Evolutionary conservation across 2,113 vertebrate genomes (phyloP).

Genomic region (Pangasianodon gigas): DNA sequence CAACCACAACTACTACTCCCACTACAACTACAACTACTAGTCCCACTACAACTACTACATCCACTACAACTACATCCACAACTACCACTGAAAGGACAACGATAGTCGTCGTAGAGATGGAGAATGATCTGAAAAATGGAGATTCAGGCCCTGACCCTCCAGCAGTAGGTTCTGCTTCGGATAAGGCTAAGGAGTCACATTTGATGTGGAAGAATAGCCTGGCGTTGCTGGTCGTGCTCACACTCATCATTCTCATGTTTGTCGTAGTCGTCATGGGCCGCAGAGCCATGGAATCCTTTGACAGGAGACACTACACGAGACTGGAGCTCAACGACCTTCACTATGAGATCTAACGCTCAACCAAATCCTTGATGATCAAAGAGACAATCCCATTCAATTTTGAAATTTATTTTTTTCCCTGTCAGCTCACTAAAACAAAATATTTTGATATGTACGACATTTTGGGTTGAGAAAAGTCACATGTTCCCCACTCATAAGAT

Average conservation of each 20-base stretch:
- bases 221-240: conserved; percentile 70
- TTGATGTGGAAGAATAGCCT: conserved; percentile 66
- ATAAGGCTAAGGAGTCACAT: conserved; percentile 20
- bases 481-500: background rate
- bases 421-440: conserved; percentile 14
- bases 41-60: background rate
- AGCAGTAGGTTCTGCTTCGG: background rate
- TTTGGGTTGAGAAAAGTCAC: conserved; percentile 16
- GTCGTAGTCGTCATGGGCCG: conserved; percentile 67
- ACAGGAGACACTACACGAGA: conserved; percentile 76
- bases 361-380: conserved; percentile 1
- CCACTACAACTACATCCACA: conserved; percentile 27
- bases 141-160: conserved; percentile 28
- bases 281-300: conserved; percentile 77
- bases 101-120: conserved; percentile 7
- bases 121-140: conserved; percentile 57
- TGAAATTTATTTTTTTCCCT: conserved; percentile 10
- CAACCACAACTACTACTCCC: conserved; percentile 18
- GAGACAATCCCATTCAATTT: conserved; percentile 28
- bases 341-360: conserved; percentile 70
- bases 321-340: conserved; percentile 80
- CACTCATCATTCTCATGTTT: conserved; percentile 64
- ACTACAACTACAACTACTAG: background rate
- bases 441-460: conserved; percentile 36
- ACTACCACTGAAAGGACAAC: conserved; percentile 42